Base-by-base conservation (phyloP, 2,797 vertebrate species). In the Muscicapa striata region DNA sequence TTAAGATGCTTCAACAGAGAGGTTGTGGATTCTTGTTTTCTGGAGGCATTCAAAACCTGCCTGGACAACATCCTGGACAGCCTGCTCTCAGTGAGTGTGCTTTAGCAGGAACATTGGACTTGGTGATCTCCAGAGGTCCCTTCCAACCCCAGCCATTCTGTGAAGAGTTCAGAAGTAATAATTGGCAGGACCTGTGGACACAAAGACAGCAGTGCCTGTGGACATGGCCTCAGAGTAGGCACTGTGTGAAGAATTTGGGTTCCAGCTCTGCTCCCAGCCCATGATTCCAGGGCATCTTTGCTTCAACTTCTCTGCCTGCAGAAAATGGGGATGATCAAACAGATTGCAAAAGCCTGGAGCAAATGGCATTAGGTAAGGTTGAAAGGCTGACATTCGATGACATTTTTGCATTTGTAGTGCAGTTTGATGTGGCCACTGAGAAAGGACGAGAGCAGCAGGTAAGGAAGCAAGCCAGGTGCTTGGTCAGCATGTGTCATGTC, bases 241-340 rank as follows among this genome's bases (percentile, higher is more conserved):
- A 43, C 5, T 2, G 10, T 6, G 13, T 27, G 88, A 69, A 87
- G 73, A 52, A 66, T 32, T 10, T 23, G 8, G 11, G 55, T 11
- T 84, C 19, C 5, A 68, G 11, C 45, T 81, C 73, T 62, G 9
- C 15, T 34, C 26, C 32, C 8, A 18, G 29, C 23, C 73, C 11
- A 1, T 2, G 16, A 24, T 7, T 86, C 8, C 0, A 0, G 1
- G 19, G 15, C 8, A 7, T 13, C 40, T 62, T 76, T n/a, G 12
- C 32, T 29, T 68, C 74, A 62, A 21, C 18, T 51, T 40, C 14
- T 80, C 49, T 51, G 36, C 36, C 46, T 27, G 23, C 1, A 1
- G 48, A 34, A 59, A 84, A 64, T 3, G 15, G 32, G 32, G 46
- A 54, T 48, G 45, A 62, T 57, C 27, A 51, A 48, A 20, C 29